phyloP scores from a whole-genome alignment of 2,797 vertebrate genomes.

The Hydrophis major region DNA sequence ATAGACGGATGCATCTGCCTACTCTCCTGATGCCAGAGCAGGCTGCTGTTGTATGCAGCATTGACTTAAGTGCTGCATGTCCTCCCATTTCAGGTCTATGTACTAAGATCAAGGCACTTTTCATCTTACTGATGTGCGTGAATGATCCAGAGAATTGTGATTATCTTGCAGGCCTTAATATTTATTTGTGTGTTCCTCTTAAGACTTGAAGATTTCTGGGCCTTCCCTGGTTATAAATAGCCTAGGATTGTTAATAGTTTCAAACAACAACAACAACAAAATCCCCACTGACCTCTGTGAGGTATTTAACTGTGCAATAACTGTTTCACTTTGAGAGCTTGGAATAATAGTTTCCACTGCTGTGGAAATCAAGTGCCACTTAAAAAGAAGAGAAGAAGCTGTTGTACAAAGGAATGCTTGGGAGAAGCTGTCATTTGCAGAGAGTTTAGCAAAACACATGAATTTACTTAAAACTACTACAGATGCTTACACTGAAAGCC shows the following conservation, averaged over 20 bases:
- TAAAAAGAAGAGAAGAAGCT: slow-evolving; percentile 64
- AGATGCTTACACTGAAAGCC: slow-evolving; percentile 79
- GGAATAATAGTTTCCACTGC: slow-evolving; percentile 76
- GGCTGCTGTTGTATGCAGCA: slow-evolving; percentile 63
- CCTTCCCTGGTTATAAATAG: slow-evolving; percentile 65
- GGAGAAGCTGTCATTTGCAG: slow-evolving; percentile 66
- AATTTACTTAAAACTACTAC: slow-evolving; percentile 75
- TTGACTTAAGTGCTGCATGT: slow-evolving; percentile 53
- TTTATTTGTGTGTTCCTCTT: slow-evolving; percentile 76
- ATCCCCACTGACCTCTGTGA: slow-evolving; percentile 80
- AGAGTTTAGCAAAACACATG: slow-evolving; percentile 62
- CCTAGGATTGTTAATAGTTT: slow-evolving; percentile 48
- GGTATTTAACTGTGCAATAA: slow-evolving; percentile 87
- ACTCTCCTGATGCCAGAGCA: slow-evolving; percentile 61
- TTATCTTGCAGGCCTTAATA: slow-evolving; percentile 66
- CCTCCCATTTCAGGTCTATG: slow-evolving; percentile 42
- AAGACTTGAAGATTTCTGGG: slow-evolving; percentile 76
- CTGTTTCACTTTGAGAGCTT: slow-evolving; percentile 80
- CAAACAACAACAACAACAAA: neutral
- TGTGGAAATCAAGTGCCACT: slow-evolving; percentile 73
- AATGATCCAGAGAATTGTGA: slow-evolving; percentile 58
- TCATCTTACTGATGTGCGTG: slow-evolving; percentile 57
- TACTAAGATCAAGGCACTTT: slow-evolving; percentile 64
- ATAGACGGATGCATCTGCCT: slow-evolving; percentile 54
- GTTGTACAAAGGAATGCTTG: slow-evolving; percentile 68